These are phyloP conservation scores for Xenops minutus DNA, from an alignment of 2,797 vertebrate species.

Conservation along the genomic window DNA sequence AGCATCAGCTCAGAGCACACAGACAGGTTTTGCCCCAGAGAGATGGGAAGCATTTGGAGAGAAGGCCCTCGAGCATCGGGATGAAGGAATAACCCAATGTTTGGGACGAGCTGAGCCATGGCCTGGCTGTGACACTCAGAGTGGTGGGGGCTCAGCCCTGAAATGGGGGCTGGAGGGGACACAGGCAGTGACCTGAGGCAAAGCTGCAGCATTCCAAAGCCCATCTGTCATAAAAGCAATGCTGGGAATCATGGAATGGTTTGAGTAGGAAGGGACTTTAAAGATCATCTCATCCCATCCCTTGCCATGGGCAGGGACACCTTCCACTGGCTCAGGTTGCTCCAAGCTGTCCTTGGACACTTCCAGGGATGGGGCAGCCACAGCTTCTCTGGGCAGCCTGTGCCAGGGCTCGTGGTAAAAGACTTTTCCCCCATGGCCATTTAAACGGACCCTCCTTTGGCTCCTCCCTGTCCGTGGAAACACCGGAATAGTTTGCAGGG, in stretches of 20 bases:
- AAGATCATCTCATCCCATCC: background rate
- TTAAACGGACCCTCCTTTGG: accelerated
- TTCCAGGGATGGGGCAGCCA: background rate
- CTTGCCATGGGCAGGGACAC: background rate
- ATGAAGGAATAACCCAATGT: background rate
- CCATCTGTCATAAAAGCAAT: accelerated
- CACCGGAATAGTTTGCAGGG: background rate
- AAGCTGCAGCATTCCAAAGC: background rate
- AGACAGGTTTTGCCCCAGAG: background rate
- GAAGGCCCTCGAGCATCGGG: background rate
- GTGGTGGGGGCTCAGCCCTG: background rate
- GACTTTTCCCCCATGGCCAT: background rate
- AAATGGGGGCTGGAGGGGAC: background rate
- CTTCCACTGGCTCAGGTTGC: accelerated
- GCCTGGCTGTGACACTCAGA: accelerated
- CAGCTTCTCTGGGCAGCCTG: background rate
- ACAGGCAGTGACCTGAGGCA: background rate
- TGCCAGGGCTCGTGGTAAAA: background rate
- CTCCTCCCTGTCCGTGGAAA: background rate
- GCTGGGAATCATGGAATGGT: background rate
- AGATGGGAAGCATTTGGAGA: background rate
- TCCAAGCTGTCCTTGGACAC: accelerated
- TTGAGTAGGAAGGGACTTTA: background rate
- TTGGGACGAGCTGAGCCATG: background rate
- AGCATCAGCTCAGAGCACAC: background rate